Conservation (phyloP, 2,113 vertebrate genomes). For the Labeo catla region DNA sequence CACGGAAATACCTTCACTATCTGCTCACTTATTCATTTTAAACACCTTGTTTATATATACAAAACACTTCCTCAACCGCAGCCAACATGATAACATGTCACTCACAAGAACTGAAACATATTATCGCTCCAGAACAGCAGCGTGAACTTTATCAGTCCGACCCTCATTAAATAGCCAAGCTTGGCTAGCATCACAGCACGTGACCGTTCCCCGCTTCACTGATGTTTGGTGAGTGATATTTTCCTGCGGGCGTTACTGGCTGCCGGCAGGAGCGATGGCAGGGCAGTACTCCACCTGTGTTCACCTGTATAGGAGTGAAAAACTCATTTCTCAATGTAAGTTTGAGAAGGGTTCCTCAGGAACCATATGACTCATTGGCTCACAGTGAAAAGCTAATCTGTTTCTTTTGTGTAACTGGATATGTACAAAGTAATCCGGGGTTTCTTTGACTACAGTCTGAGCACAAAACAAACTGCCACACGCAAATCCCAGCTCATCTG, state of each 20-base stretch:
- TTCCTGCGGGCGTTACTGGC: background rate
- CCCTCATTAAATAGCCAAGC: background rate
- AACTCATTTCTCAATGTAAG: slow-evolving; percentile 1
- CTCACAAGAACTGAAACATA: background rate
- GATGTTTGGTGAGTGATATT: background rate
- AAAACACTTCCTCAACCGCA: background rate
- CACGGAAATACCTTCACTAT: background rate
- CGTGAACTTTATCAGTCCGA: background rate
- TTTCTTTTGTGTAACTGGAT: slow-evolving; percentile 45
- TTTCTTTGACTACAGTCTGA: slow-evolving; percentile 50
- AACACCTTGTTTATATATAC: background rate
- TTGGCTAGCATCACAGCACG: background rate
- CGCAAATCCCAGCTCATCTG: slow-evolving; percentile 41
- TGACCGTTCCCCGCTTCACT: background rate
- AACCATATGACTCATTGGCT: background rate
- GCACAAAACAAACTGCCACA: slow-evolving; percentile 38
- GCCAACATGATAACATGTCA: background rate
- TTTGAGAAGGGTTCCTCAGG: background rate
- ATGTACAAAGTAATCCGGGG: slow-evolving; percentile 33
- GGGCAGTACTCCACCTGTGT: background rate
- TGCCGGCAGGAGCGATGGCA: background rate
- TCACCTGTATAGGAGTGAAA: background rate
- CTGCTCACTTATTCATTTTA: background rate
- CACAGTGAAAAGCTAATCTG: slow-evolving; percentile 34
- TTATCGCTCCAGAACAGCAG: background rate